Base-by-base conservation (phyloP, 2,797 vertebrate species). In the Xyrichtys novacula region DNA sequence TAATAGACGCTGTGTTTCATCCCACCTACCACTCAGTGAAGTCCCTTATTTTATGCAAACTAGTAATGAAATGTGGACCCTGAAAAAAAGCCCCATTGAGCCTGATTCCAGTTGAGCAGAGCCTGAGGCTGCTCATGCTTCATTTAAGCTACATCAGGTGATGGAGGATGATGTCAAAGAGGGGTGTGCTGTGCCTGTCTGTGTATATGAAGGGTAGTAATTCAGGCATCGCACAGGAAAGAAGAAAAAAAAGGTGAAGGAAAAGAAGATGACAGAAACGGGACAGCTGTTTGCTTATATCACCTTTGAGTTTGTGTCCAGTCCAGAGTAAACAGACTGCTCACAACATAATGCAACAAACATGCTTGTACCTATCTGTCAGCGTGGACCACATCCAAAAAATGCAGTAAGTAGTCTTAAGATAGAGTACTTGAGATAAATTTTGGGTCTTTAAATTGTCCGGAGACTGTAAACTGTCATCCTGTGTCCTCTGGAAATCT, bases 401-500 rank as follows among this genome's bases (percentile, higher is more conserved):
- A 11, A 55, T 47, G n/a, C 8, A 42, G 49, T 54, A 3, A 39
- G n/a, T 39, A n/a, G 14, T 39, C 16, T 32, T 32, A 32, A 10
- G 28, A 12, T 8, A 36, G 26, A 43, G 12, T 19, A 40, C 22
- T 16, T 31, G n/a, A 31, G 11, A n/a, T 4, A 20, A 15, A 15
- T 29, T 49, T 28, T 5, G 2, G 26, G 16, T 22, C 2, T 9
- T 54, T 47, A 40, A 26, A 44, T 39, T 47, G 47, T 48, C 55
- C 42, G 28, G 42, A 39, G 60, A 57, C 4, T 20, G 50, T 49
- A 50, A 65, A 55, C 20, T 53, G 47, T 6, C 17, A 23, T 28
- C 11, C 31, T 22, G 59, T 4, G 14, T 19, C 39, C 29, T 56
- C 32, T 42, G 31, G 22, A 32, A 53, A 36, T 52, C 52, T 63